These are phyloP conservation scores for Muntiacus muntjak DNA, from an alignment of 2,113 vertebrate genomes.

Conservation along the genomic window DNA sequence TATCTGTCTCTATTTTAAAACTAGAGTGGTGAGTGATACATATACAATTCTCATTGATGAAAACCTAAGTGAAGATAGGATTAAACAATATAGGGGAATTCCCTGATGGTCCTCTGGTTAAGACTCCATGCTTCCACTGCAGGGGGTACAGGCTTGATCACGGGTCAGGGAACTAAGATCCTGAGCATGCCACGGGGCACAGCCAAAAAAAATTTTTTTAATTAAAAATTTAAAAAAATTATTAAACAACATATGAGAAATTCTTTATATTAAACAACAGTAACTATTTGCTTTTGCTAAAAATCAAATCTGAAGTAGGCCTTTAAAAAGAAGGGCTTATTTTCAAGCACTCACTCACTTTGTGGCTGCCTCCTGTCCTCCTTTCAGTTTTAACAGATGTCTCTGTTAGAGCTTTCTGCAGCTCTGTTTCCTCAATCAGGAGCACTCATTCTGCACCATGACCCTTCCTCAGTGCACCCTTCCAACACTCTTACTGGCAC, in stretches of 20 bases:
- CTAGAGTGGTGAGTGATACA: not conserved
- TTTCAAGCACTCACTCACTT: not conserved
- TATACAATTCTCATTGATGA: not conserved
- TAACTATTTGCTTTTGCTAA: not conserved
- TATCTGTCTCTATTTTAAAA: constrained; percentile 20
- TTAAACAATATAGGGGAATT: not conserved
- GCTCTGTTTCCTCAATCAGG: not conserved
- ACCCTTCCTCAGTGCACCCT: not conserved
- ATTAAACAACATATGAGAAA: not conserved
- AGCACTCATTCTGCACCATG: not conserved
- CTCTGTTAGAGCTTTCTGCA: not conserved
- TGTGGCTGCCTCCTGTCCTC: not conserved
- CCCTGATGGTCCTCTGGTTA: not conserved
- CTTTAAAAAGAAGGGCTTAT: not conserved
- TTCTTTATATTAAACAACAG: not conserved
- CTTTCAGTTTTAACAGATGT: not conserved
- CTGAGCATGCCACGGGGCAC: not conserved
- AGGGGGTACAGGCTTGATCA: not conserved
- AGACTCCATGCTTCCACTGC: not conserved
- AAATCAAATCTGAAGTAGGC: not conserved
- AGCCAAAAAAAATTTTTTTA: not conserved
- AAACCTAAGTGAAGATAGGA: not conserved
- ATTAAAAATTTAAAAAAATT: not conserved
- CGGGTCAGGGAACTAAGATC: not conserved
- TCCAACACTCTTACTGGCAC: not conserved